phyloP scores from a whole-genome alignment of 2,888 invertebrate genomes.

The Tetragnatha montana region DNA sequence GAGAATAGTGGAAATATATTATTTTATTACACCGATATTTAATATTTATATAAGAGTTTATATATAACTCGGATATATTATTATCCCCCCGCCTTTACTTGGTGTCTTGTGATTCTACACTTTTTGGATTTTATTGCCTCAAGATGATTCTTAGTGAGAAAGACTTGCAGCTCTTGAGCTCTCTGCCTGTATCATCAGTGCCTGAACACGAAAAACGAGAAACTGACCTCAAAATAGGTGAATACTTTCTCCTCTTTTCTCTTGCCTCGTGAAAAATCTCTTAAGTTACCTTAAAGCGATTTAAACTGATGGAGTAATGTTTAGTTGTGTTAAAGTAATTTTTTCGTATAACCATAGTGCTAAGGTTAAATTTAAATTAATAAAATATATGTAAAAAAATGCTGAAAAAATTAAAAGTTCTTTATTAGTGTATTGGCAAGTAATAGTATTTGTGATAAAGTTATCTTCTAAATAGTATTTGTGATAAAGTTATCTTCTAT shows the following conservation, averaged over 20 bases:
- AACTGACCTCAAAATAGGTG: constrained; percentile 74
- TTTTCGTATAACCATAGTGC: too few species aligned
- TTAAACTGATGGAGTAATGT: too few species aligned
- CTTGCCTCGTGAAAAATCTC: too few species aligned
- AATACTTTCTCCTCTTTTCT: constrained; percentile 23
- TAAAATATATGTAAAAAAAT: too few species aligned
- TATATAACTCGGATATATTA: background rate
- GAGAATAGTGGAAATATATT: constrained; percentile 38
- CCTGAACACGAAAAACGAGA: constrained; percentile 72
- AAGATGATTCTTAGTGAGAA: constrained; percentile 74
- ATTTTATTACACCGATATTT: constrained; percentile 44
- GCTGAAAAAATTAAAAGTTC: too few species aligned
- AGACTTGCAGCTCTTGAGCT: constrained; percentile 73
- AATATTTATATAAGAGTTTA: constrained; percentile 11
- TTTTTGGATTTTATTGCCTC: constrained; percentile 56
- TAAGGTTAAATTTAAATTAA: too few species aligned
- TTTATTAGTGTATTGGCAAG: too few species aligned
- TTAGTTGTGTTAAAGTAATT: too few species aligned
- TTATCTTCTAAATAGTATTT: too few species aligned
- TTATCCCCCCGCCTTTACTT: background rate
- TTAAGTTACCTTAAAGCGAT: too few species aligned
- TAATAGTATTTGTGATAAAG: too few species aligned
- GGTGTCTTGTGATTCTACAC: constrained; percentile 18
- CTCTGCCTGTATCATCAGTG: constrained; percentile 70
- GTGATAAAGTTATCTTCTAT: too few species aligned